These are phyloP conservation scores for Pungitius pungitius DNA, from an alignment of 2,113 vertebrate species.

Conservation along the genomic window DNA sequence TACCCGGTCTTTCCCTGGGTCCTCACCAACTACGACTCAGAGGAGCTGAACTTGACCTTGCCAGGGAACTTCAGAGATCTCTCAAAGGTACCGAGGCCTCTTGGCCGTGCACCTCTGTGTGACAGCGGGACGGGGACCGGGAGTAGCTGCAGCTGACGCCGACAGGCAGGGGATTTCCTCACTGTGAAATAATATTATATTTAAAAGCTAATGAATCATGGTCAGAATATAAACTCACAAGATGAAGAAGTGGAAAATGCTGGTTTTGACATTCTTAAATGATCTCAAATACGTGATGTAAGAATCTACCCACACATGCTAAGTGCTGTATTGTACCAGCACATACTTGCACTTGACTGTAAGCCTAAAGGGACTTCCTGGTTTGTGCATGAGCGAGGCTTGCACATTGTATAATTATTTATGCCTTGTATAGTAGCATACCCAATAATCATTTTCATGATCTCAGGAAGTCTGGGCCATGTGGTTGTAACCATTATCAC, in stretches of 20 bases:
- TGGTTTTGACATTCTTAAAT: slow-evolving; percentile 39
- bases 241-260: slow-evolving; percentile 31
- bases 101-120: slow-evolving; percentile 39
- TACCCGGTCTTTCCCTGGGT: slow-evolving; percentile 99
- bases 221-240: slow-evolving; percentile 31
- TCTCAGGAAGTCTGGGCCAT: not conserved
- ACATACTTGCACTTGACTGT: slow-evolving; percentile 23
- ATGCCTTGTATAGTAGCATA: not conserved
- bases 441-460: not conserved
- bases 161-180: slow-evolving; percentile 46
- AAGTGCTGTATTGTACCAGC: slow-evolving; percentile 12
- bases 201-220: slow-evolving; percentile 42
- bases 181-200: slow-evolving; percentile 54
- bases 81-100: slow-evolving; percentile 89
- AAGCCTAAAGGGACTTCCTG: slow-evolving; percentile 3
- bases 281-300: slow-evolving; percentile 4
- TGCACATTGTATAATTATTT: slow-evolving; percentile 14
- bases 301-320: slow-evolving; percentile 12
- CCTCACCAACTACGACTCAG: slow-evolving; percentile 96
- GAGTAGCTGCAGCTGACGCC: slow-evolving; percentile 22
- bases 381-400: slow-evolving; percentile 13
- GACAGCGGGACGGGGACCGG: slow-evolving; percentile 2
- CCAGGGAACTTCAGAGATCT: slow-evolving; percentile 98
- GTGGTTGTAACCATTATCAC: not conserved
- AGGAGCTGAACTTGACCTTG: slow-evolving; percentile 94